Evolutionary conservation across 2,888 invertebrate genomes (phyloP).

Genomic region (Caenorhabditis becei): DNA sequence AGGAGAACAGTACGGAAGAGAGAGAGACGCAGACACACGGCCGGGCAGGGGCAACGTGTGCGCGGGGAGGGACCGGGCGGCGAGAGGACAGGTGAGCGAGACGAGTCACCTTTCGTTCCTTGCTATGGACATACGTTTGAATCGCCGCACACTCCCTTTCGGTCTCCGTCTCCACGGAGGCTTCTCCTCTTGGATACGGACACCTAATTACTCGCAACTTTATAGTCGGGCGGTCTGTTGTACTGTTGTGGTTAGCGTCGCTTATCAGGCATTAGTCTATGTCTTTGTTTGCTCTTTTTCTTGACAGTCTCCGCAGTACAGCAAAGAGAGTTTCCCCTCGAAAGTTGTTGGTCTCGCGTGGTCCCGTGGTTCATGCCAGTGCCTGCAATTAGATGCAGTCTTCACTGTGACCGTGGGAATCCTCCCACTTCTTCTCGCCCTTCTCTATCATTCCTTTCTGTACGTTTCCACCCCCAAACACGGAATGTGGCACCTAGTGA

Average conservation of each 20-base stretch:
- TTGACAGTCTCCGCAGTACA: conserved; percentile 36
- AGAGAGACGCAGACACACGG: conserved; percentile 29
- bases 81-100: conserved; percentile 53
- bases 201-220: conserved; percentile 28
- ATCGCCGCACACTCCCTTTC: conserved; percentile 43
- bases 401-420: conserved; percentile 3
- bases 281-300: conserved; percentile 46
- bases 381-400: conserved; percentile 4
- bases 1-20: conserved; percentile 25
- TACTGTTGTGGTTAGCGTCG: conserved; percentile 20
- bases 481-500: conserved; percentile 4
- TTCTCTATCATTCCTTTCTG: not conserved
- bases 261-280: conserved; percentile 30
- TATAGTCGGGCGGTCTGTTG: not conserved
- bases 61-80: conserved; percentile 30
- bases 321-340: too few species aligned
- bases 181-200: conserved; percentile 21
- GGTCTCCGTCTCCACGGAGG: conserved; percentile 36
- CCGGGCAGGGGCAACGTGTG: conserved; percentile 18
- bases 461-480: not conserved
- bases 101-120: conserved; percentile 55
- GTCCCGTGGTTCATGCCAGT: conserved; percentile 12
- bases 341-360: conserved; percentile 30
- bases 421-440: conserved; percentile 1
- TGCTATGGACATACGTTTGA: conserved; percentile 47